Percentiles rank a stretch among this genome's conserved stretches.
Conservation (phyloP, 2,888 invertebrate species). For the Aphidius colemani region DNA sequence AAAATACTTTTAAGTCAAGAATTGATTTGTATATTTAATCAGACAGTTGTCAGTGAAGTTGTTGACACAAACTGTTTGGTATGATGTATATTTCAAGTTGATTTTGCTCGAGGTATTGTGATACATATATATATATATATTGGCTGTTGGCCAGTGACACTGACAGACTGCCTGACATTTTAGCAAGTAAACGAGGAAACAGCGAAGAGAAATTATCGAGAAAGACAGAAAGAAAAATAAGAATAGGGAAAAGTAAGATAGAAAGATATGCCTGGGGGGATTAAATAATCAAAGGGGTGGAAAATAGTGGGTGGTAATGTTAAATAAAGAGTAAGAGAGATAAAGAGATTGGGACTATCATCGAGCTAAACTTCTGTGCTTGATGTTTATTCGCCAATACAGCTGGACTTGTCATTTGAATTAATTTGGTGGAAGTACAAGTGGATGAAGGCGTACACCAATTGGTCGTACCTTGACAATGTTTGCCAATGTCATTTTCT, state of each 20-base stretch:
- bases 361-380: constrained; percentile 44
- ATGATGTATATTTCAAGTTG: no score
- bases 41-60: no score
- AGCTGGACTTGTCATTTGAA: constrained; percentile 53
- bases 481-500: constrained; percentile 3
- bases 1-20: no score
- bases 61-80: no score
- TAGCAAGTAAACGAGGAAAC: constrained; percentile 10
- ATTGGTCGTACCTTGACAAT: constrained; percentile 12
- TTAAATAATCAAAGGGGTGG: no score
- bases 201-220: constrained; percentile 12
- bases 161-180: constrained; percentile 25
- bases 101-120: background rate
- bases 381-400: constrained; percentile 53
- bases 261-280: no score
- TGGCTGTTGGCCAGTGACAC: constrained; percentile 20
- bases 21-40: no score
- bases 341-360: constrained; percentile 42
- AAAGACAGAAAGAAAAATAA: no score
- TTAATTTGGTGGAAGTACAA: constrained; percentile 43
- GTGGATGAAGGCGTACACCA: constrained; percentile 18
- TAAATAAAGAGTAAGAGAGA: constrained; percentile 21
- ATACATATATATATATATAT: background rate
- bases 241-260: no score
- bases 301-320: background rate